phyloP scores from a whole-genome alignment of 2,113 vertebrate genomes.

The Phyllopteryx taeniolatus region DNA sequence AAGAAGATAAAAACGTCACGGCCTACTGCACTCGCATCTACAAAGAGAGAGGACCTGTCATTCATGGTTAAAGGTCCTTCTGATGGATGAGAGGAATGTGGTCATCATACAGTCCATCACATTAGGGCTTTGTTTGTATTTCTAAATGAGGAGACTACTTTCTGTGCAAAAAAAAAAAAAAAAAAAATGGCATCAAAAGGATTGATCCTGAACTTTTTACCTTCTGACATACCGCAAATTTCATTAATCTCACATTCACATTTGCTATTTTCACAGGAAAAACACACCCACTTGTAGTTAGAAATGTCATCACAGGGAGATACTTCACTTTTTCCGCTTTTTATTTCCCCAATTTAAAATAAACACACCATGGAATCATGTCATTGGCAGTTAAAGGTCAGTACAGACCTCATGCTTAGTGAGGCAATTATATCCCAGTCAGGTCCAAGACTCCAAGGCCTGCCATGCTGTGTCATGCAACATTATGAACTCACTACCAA shows the following conservation, averaged over 20 bases:
- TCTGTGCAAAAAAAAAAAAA: not conserved
- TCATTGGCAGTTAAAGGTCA: constrained; percentile 33
- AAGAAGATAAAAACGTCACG: constrained; percentile 56
- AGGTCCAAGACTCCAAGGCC: constrained; percentile 22
- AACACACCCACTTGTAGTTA: not conserved
- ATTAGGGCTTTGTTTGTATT: not conserved
- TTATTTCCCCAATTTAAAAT: constrained; percentile 30
- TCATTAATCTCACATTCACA: not conserved
- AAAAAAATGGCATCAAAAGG: no score
- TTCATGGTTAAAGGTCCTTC: constrained; percentile 10
- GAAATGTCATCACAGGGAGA: constrained; percentile 11
- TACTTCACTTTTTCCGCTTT: constrained; percentile 11
- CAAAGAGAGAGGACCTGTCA: constrained; percentile 42
- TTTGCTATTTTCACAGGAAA: not conserved
- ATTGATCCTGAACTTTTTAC: not conserved
- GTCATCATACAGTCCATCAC: not conserved
- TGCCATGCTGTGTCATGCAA: constrained; percentile 18
- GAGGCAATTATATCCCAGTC: constrained; percentile 32
- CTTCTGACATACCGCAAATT: not conserved
- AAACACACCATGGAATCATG: constrained; percentile 7
- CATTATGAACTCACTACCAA: constrained; percentile 46
- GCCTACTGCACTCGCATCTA: constrained; percentile 34
- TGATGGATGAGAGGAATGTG: constrained; percentile 19
- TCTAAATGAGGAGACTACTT: not conserved
- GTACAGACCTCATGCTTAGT: constrained; percentile 30